A percentile compares a stretch with the other conserved stretches of the same genome.
Evolutionary conservation across 2,888 invertebrate genomes (phyloP).

Genomic region (Copidosoma aretas): DNA sequence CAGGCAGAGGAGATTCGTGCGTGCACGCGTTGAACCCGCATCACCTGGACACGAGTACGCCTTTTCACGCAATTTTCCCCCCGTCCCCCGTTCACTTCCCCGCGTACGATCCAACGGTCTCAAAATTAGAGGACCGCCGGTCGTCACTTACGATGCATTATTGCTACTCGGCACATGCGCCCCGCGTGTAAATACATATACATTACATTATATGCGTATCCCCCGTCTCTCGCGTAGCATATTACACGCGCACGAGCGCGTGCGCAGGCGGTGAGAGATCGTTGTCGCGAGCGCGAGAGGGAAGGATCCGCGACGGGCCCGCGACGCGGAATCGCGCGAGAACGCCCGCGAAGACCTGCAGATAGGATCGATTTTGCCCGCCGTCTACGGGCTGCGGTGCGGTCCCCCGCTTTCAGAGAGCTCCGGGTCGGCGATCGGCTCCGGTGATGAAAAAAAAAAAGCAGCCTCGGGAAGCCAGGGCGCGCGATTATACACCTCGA

Average conservation of each 20-base stretch:
- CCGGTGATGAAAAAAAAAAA: too few relatives aligned
- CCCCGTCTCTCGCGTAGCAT: not conserved
- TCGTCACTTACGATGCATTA: constrained; percentile 28
- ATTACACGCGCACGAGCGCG: constrained; percentile 7
- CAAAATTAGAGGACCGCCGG: constrained; percentile 14
- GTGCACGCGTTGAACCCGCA: constrained; percentile 14
- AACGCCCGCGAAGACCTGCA: not conserved
- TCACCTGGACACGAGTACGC: too few relatives aligned
- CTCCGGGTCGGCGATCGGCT: too few relatives aligned
- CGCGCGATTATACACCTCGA: too few relatives aligned
- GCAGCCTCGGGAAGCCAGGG: too few relatives aligned
- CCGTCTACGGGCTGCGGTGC: too few relatives aligned
- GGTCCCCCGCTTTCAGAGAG: too few relatives aligned
- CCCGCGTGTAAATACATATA: constrained; percentile 28
- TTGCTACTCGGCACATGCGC: constrained; percentile 4
- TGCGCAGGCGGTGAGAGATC: constrained; percentile 27
- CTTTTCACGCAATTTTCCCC: too few relatives aligned
- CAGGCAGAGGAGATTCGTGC: not conserved
- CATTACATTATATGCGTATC: not conserved
- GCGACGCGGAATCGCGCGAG: constrained; percentile 35
- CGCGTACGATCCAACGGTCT: constrained; percentile 24
- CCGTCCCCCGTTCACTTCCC: not conserved
- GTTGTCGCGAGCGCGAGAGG: not conserved
- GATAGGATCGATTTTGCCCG: too few relatives aligned
- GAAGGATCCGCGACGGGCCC: constrained; percentile 34